Percentiles rank a stretch among this genome's conserved stretches.
These are phyloP conservation scores for Beris morrisii DNA, from an alignment of 2,888 invertebrate genomes.

Conservation along the genomic window DNA sequence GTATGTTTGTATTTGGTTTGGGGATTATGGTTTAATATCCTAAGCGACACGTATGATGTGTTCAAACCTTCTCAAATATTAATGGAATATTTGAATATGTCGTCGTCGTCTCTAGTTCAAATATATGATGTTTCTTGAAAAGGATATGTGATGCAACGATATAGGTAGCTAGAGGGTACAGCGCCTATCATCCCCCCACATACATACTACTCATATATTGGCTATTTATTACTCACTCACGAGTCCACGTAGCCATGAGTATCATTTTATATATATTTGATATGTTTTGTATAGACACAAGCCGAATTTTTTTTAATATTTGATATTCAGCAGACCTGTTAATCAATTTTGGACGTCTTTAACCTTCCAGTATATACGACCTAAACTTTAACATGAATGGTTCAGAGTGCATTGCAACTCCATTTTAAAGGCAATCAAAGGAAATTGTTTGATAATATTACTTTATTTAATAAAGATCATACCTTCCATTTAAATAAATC, in stretches of 20 bases:
- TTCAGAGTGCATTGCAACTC: too few relatives aligned
- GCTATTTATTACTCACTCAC: slow-evolving; percentile 14
- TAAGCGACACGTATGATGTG: slow-evolving; percentile 34
- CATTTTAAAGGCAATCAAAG: too few relatives aligned
- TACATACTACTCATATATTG: not conserved
- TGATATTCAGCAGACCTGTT: too few relatives aligned
- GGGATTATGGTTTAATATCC: slow-evolving; percentile 33
- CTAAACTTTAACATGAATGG: too few relatives aligned
- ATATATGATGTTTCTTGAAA: slow-evolving; percentile 23
- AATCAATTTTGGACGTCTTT: too few relatives aligned
- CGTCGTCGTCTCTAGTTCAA: slow-evolving; percentile 18
- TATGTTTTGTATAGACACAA: not conserved
- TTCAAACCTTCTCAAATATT: slow-evolving; percentile 37
- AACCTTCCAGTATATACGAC: too few relatives aligned
- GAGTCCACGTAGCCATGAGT: not conserved
- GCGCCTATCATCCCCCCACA: too few relatives aligned
- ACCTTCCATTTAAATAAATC: too few relatives aligned
- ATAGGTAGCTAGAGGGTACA: not conserved
- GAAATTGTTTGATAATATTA: too few relatives aligned
- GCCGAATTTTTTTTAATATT: too few relatives aligned
- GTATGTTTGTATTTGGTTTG: slow-evolving; percentile 29
- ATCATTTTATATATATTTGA: not conserved
- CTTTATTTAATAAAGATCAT: too few relatives aligned
- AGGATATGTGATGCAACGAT: slow-evolving; percentile 22
- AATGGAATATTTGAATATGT: slow-evolving; percentile 38